Conservation (phyloP, 1,140 invertebrate species). For the Apolygus lucorum region DNA sequence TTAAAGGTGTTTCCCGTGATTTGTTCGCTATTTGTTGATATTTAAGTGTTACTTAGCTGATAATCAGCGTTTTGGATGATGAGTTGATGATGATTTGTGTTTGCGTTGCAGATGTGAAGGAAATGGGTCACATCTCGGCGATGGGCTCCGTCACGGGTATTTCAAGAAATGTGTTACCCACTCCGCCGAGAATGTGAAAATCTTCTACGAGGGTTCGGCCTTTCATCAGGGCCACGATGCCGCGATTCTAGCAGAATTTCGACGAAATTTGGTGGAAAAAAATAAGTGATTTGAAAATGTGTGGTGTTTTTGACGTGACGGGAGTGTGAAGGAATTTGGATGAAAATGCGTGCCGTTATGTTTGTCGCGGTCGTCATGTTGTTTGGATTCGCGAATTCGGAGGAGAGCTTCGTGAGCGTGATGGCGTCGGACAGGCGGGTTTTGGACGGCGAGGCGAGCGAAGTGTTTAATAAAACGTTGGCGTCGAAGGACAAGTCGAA, state of each 20-base stretch:
- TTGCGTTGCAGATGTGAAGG: slow-evolving; percentile 21
- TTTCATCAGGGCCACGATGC: slow-evolving; percentile 10
- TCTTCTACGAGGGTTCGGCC: background rate
- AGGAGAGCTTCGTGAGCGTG: slow-evolving; percentile 16
- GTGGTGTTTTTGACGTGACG: background rate
- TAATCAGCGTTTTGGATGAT: background rate
- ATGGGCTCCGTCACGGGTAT: slow-evolving; percentile 11
- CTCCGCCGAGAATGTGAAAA: slow-evolving; percentile 21
- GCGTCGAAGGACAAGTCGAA: slow-evolving; percentile 32
- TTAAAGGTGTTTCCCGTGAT: background rate
- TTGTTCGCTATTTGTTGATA: background rate
- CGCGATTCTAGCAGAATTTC: background rate
- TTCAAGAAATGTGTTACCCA: slow-evolving; percentile 1
- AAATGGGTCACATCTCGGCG: slow-evolving; percentile 25
- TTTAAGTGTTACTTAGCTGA: background rate
- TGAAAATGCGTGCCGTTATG: slow-evolving; percentile 21
- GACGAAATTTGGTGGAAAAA: background rate
- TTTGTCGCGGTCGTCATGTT: slow-evolving; percentile 5
- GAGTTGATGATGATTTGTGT: background rate
- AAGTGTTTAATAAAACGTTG: slow-evolving; percentile 34
- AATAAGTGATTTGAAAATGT: background rate
- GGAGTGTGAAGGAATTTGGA: background rate
- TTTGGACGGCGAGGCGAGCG: slow-evolving; percentile 30
- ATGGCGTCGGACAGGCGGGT: slow-evolving; percentile 28
- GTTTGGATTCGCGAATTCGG: slow-evolving; percentile 2